Base-by-base conservation (phyloP, 2,797 vertebrate species). In the Falco columbarius region DNA sequence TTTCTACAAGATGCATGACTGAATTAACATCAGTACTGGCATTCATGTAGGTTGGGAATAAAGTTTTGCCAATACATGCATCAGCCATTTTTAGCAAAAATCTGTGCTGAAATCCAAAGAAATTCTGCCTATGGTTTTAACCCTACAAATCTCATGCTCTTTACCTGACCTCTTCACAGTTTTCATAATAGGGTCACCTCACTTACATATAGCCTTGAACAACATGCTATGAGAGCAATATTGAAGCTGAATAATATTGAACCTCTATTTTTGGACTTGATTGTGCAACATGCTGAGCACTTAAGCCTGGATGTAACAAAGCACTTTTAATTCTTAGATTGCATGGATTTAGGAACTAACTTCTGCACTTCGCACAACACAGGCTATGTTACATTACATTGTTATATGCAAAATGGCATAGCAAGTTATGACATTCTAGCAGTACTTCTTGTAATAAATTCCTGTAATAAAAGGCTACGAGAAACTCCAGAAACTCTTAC, bases 81-180 rank as follows among this genome's bases (percentile, higher is more conserved):
- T 26, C 73, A 89, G 63, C 32, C 68, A 65, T 51, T 93, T 93
- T 81, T 74, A 96, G 94, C 75, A 92, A 76, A 85, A 77, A 82
- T 68, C 89, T 62, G 84, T 67, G 84, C 54, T 0, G 0, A 92
- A 86, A 86, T 62, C 65, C 90, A 87, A 72, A 95, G 52, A 58
- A 95, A 86, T 75, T 68, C 84, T 94, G 83, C 52, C 55, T 68
- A 15, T 66, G 68, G 21, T 72, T 95, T 96, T 85, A 93, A 91
- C 86, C 51, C 81, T 27, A 74, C 32, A 54, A 80, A 83, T 54
- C 77, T 83, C 79, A 55, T 6, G 14, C 46, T 93, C 34, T 56
- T 87, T 40, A 87, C 74, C 38, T 52, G 86, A 81, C 55, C 66
- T 75, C 34, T 42, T 38, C 3, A 2, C 21, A 38, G 17, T n/a